Evolutionary conservation across 2,797 vertebrate species (phyloP).

Genomic region (Holocentrus rufus): DNA sequence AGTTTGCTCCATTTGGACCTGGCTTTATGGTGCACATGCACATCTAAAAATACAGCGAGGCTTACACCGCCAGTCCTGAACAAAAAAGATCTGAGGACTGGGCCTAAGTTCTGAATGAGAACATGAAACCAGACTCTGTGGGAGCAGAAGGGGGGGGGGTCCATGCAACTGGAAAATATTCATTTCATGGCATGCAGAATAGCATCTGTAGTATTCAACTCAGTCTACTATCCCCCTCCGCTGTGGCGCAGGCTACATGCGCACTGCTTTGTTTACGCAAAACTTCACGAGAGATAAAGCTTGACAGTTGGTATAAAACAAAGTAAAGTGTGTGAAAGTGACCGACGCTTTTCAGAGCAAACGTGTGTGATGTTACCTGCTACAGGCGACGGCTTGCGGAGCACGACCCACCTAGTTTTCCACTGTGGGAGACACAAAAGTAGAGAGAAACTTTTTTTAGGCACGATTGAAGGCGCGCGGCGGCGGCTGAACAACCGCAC

Average conservation of each 20-base stretch:
- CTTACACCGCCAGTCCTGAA: not conserved
- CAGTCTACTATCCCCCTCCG: not conserved
- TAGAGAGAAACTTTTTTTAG: conserved; percentile 21
- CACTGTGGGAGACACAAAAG: conserved; percentile 82
- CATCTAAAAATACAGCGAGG: conserved; percentile 17
- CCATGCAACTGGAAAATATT: not conserved
- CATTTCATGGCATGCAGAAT: not conserved
- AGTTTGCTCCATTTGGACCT: too few relatives aligned
- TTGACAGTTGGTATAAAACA: not conserved
- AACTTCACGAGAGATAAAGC: too few relatives aligned
- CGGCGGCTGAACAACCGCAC: too few relatives aligned
- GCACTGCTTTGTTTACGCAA: conserved; percentile 13
- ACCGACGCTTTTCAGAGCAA: not conserved
- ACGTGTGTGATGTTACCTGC: conserved; percentile 83
- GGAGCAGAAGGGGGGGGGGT: not conserved
- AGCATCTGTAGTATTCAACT: not conserved
- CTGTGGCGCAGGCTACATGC: conserved; percentile 25
- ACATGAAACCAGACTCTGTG: conserved; percentile 12
- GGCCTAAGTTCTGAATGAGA: conserved; percentile 36
- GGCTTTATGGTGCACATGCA: too few relatives aligned
- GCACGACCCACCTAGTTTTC: conserved; percentile 94
- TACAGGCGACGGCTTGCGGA: conserved; percentile 96
- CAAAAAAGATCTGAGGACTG: conserved; percentile 9
- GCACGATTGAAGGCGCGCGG: conserved; percentile 10
- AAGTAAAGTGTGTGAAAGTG: not conserved